These are phyloP conservation scores for Cuculus canorus DNA, from an alignment of 2,797 vertebrate species.

Conservation along the genomic window DNA sequence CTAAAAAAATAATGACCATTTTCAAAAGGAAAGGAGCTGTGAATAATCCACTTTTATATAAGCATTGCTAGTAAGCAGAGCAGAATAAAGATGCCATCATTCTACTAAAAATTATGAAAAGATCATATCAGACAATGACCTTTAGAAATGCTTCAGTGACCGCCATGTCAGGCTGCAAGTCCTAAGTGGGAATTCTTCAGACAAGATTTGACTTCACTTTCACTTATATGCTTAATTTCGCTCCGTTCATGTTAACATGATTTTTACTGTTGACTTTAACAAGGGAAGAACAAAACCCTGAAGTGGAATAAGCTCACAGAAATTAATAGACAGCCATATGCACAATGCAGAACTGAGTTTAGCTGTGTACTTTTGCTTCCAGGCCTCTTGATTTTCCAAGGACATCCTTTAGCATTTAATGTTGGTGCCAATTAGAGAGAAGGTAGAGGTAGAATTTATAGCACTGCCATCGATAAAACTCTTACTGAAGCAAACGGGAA, in stretches of 20 bases:
- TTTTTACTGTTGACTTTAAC: constrained; percentile 29
- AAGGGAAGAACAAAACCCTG: not conserved
- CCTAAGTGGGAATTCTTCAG: constrained; percentile 26
- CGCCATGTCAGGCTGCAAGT: constrained; percentile 7
- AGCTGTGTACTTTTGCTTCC: not conserved
- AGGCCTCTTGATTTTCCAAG: constrained; percentile 56
- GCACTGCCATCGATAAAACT: constrained; percentile 31
- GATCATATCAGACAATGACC: constrained; percentile 55
- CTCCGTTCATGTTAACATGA: not conserved
- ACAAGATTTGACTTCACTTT: constrained; percentile 32
- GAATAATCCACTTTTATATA: constrained; percentile 35
- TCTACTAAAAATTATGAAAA: constrained; percentile 58
- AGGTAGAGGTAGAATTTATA: constrained; percentile 52
- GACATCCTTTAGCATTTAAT: constrained; percentile 48
- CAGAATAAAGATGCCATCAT: constrained; percentile 64
- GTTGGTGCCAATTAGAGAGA: constrained; percentile 60
- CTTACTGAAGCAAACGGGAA: constrained; percentile 38
- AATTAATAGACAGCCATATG: not conserved
- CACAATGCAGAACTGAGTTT: not conserved
- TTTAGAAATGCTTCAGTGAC: constrained; percentile 52
- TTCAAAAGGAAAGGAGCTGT: constrained; percentile 43
- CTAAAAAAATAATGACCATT: not conserved
- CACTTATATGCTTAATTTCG: constrained; percentile 18
- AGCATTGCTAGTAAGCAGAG: constrained; percentile 47
- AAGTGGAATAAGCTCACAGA: not conserved